Percentiles rank a stretch among this genome's conserved stretches.
phyloP scores from a whole-genome alignment of 1,140 invertebrate genomes.

The Cataglyphis hispanica region DNA sequence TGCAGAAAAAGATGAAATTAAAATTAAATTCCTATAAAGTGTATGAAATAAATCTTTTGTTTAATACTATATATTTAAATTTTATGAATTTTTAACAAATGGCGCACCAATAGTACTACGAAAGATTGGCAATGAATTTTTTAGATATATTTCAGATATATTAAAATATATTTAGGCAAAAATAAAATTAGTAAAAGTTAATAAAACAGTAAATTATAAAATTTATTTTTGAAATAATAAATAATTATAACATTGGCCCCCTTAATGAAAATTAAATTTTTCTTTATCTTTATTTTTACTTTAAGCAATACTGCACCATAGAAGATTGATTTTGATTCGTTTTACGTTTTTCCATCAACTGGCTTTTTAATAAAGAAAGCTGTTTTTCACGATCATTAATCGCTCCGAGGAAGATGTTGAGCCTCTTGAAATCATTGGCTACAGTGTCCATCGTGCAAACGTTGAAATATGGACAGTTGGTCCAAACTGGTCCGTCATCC shows the following conservation, averaged over 20 bases:
- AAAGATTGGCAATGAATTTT: not conserved
- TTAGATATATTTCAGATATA: not conserved
- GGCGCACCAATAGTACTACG: too few relatives aligned
- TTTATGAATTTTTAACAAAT: too few relatives aligned
- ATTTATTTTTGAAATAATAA: not conserved
- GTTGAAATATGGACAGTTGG: conserved; percentile 47
- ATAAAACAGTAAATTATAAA: not conserved
- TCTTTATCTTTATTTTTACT: conserved; percentile 8
- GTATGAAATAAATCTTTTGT: too few relatives aligned
- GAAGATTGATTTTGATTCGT: conserved; percentile 24
- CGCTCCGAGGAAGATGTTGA: conserved; percentile 80
- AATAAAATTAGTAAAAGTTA: not conserved
- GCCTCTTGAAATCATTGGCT: conserved; percentile 57
- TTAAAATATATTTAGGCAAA: not conserved
- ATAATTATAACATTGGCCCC: not conserved
- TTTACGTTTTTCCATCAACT: conserved; percentile 55
- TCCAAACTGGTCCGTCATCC: conserved; percentile 87
- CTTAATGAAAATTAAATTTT: not conserved
- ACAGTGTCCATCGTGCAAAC: conserved; percentile 35
- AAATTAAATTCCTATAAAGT: too few relatives aligned
- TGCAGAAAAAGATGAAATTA: too few relatives aligned
- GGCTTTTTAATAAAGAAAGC: conserved; percentile 58
- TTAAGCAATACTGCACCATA: conserved; percentile 43
- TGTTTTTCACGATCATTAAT: conserved; percentile 76
- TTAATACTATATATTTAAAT: too few relatives aligned